Evolutionary conservation across 2,113 vertebrate genomes (phyloP).

Genomic region (Bufo bufo): DNA sequence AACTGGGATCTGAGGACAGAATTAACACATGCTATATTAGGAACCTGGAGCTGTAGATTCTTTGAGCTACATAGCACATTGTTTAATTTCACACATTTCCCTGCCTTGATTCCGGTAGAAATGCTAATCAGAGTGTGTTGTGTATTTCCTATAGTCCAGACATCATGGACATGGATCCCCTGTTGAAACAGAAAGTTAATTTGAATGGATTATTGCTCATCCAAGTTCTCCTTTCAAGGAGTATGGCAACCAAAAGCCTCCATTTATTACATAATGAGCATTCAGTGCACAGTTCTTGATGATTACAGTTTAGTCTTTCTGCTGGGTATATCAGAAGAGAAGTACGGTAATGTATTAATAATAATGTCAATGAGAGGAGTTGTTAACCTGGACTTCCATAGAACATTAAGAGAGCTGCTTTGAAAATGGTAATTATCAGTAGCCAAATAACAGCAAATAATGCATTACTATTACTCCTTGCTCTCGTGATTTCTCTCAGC

Average conservation of each 20-base stretch:
- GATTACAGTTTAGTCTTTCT: conserved; percentile 67
- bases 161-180: background rate
- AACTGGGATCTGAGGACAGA: background rate
- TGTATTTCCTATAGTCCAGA: background rate
- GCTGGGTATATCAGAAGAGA: background rate
- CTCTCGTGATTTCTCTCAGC: conserved; percentile 77
- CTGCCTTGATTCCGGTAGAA: background rate
- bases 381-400: conserved; percentile 79
- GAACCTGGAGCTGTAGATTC: background rate
- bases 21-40: background rate
- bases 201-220: background rate
- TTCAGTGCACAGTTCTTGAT: conserved; percentile 69
- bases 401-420: conserved; percentile 77
- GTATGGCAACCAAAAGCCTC: background rate
- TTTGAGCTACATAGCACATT: background rate
- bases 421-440: conserved; percentile 84
- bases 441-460: conserved; percentile 83
- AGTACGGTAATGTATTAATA: conserved; percentile 59
- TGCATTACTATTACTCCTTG: conserved; percentile 76
- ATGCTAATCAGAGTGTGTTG: background rate
- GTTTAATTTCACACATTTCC: background rate
- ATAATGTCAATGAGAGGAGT: conserved; percentile 83
- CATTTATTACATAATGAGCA: conserved; percentile 69
- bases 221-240: background rate
- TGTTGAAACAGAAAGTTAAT: background rate